phyloP scores from a whole-genome alignment of 2,888 invertebrate genomes.

The Cheilosia impressa region DNA sequence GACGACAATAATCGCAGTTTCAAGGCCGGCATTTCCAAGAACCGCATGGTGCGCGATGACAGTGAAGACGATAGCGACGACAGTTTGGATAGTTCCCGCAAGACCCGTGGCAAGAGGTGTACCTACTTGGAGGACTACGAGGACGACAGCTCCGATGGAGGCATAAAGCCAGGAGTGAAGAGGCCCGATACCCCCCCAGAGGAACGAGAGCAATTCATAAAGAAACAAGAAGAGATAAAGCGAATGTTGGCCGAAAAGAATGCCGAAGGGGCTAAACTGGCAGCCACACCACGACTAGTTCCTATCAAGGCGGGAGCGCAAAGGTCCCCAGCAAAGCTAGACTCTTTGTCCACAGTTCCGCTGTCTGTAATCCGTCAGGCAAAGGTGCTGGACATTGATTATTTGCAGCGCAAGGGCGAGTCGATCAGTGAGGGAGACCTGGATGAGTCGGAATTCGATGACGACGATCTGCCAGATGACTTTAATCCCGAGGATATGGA shows the following conservation, averaged over 20 bases:
- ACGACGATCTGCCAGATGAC: conserved; percentile 83
- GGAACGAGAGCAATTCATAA: conserved; percentile 83
- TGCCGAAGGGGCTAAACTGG: conserved; percentile 82
- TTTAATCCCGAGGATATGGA: conserved; percentile 84
- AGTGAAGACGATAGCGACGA: conserved; percentile 86
- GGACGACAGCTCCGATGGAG: conserved; percentile 83
- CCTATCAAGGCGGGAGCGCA: conserved; percentile 79
- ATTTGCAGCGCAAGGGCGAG: conserved; percentile 82
- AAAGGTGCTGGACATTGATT: conserved; percentile 83
- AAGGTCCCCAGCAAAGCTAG: conserved; percentile 79
- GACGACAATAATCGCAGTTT: conserved; percentile 83
- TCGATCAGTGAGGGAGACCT: conserved; percentile 80
- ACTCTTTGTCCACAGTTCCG: conserved; percentile 83
- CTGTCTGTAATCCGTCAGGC: conserved; percentile 83
- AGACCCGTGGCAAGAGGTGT: conserved; percentile 82
- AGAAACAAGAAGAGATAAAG: conserved; percentile 83
- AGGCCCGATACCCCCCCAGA: conserved; percentile 84
- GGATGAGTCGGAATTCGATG: conserved; percentile 81
- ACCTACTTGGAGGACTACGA: conserved; percentile 83
- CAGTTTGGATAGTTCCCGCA: conserved; percentile 83
- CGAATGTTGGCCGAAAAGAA: conserved; percentile 83
- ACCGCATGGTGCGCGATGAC: conserved; percentile 90
- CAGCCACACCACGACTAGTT: conserved; percentile 81
- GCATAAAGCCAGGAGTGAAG: conserved; percentile 83
- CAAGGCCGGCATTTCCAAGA: conserved; percentile 85